A percentile compares a stretch with the other conserved stretches of the same genome.
These are phyloP conservation scores for Drosophila nannoptera DNA, from an alignment of 1,140 invertebrate species.

Conservation along the genomic window DNA sequence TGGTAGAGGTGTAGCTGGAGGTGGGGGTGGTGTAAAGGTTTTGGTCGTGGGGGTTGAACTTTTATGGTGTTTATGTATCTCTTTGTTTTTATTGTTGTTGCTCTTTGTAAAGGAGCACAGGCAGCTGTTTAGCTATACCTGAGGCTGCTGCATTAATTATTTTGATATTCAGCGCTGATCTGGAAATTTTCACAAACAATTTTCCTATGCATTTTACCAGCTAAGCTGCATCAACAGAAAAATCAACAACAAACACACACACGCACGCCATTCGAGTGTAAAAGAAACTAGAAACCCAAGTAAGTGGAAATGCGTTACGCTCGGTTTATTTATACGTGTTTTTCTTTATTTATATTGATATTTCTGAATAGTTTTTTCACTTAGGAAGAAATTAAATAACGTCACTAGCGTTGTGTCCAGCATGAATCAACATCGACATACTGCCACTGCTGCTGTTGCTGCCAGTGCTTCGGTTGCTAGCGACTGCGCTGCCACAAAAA, in stretches of 20 bases:
- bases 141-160: conserved; percentile 45
- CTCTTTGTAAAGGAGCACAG: conserved; percentile 5
- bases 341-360: conserved; percentile 58
- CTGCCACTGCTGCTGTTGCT: conserved; percentile 29
- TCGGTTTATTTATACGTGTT: conserved; percentile 52
- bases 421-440: conserved; percentile 67
- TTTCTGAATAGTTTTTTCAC: conserved; percentile 52
- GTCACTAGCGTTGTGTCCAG: conserved; percentile 39
- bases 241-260: neutral
- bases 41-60: conserved; percentile 49
- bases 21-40: conserved; percentile 44
- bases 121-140: conserved; percentile 60
- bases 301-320: conserved; percentile 3
- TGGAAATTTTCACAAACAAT: conserved; percentile 33
- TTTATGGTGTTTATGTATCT: conserved; percentile 62
- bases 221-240: conserved; percentile 9
- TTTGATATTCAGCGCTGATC: conserved; percentile 6
- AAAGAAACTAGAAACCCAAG: conserved; percentile 12
- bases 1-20: conserved; percentile 14
- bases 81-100: conserved; percentile 55
- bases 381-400: conserved; percentile 61
- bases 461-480: conserved; percentile 25
- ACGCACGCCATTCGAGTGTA: conserved; percentile 2
- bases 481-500: conserved; percentile 47
- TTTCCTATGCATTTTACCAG: conserved; percentile 34